Evolutionary conservation across 1,140 invertebrate genomes (phyloP), one percentile per base, ranked within the genome.

Genomic region (Cotesia vestalis): DNA sequence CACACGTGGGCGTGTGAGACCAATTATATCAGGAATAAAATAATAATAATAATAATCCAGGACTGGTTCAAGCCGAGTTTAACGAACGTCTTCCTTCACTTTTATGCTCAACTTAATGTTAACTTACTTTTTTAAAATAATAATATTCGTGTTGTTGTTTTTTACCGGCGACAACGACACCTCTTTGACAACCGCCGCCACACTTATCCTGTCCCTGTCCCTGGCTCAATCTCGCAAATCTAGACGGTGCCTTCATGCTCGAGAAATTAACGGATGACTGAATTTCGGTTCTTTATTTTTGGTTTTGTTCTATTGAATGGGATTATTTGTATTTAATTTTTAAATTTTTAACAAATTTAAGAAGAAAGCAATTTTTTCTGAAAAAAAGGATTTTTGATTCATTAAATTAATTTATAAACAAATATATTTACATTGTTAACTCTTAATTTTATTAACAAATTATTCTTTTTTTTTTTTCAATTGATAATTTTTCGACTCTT

Each of bases 31-130:
- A 66, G 52, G 52, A 66, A 35, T 27, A 68, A 46, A 46, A 46
- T 46, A 46, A 46, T 46, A 46, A 40, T 40, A 40, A 46, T 46
- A 46, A 46, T 9, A 46, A 11, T 9, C 40, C 40, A 11, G 20
- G 61, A 71, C 78, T 78, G 79, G 75, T 77, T 75, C 27, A 11
- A 70, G 40, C 75, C 79, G 77, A 79, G 79, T 80, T 78, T 77
- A 78, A 77, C 76, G 78, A 77, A 73, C 72, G 72, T 17, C 17
- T 14, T 73, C 77, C 74, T 20, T 35, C 20, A 9, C 17, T 17
- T 55, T 9, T n/a, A 14, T 14, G n/a, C 12, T 14, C 46, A 51
- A 27, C 27, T 27, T 27, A 27, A 27, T 27, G 27, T 46, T 46
- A 46, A 46, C 6, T 46, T 9, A 46, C 6, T 46, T 11, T 46